Base-by-base conservation (phyloP, 2,797 vertebrate species). In the Gymnothorax javanicus region DNA sequence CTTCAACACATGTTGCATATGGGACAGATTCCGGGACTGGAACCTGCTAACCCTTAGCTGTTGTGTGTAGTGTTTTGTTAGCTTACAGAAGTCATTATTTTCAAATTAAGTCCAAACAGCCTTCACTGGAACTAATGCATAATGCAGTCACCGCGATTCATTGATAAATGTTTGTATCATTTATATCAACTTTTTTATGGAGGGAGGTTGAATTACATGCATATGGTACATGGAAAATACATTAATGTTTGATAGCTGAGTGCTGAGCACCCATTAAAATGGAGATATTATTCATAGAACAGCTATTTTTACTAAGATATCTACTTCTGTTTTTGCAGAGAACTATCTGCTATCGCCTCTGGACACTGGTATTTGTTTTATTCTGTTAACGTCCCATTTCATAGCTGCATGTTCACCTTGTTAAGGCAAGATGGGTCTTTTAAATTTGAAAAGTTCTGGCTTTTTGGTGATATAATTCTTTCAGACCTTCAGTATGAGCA, bases 191-290 rank as follows among this genome's bases (percentile, higher is more conserved):
- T 83, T 73, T 50, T 75, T 73, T 60, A 11, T 50, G 43, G 33
- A 7, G 2, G 77, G 83, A 89, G 88, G 57, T 88, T 58, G 62
- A 84, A 86, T 88, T 84, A 88, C 84, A 56, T 82, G 87, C 85
- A 82, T 91, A 52, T 88, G 73, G 58, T 88, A 79, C 92, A 86
- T 88, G 85, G 89, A 89, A 88, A 84, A 84, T 33, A 87, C 2
- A 52, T 86, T 88, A 88, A 81, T 87, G 60, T 88, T 84, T 89
- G 62, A 88, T 90, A 91, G 89, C 67, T 90, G 88, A 92, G 95
- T 95, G 96, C 91, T 95, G 95, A 94, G 95, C 95, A 92, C 90
- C 91, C 88, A 86, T 77, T 88, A 87, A 75, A 85, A 85, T 88
- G 77, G 88, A 93, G 88, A 86, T 87, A 88, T 87, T 89, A 87